Evolutionary conservation across 2,797 vertebrate genomes (phyloP).

Genomic region (Diplodus puntazzo): DNA sequence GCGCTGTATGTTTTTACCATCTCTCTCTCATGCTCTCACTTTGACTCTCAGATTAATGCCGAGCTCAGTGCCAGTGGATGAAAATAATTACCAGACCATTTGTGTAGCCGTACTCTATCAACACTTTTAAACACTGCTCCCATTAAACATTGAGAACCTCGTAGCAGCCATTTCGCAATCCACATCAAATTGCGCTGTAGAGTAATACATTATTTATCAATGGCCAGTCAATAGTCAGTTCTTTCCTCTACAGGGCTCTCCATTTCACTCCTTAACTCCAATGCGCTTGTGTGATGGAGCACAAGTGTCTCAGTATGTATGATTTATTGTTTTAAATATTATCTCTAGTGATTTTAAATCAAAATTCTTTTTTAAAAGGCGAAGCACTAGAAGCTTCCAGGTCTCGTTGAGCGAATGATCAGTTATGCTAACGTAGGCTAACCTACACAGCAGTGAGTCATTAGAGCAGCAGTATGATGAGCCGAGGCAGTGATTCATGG

Average conservation of each 20-base stretch:
- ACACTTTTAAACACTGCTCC: constrained; percentile 43
- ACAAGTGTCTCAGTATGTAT: constrained; percentile 10
- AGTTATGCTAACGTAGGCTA: constrained; percentile 30
- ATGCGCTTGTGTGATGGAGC: constrained; percentile 26
- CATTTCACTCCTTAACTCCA: constrained; percentile 20
- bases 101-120: constrained; percentile 26
- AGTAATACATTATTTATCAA: constrained; percentile 65
- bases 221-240: constrained; percentile 48
- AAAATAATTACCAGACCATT: constrained; percentile 43
- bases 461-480: constrained; percentile 48
- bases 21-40: background rate
- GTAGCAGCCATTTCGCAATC: constrained; percentile 29
- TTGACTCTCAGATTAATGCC: constrained; percentile 29
- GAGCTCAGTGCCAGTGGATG: constrained; percentile 11
- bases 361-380: background rate
- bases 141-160: constrained; percentile 53
- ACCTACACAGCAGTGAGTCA: constrained; percentile 60
- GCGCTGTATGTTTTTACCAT: constrained; percentile 2
- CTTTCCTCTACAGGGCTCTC: constrained; percentile 26
- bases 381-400: constrained; percentile 10
- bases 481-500: constrained; percentile 62
- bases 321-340: constrained; percentile 38
- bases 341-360: constrained; percentile 27
- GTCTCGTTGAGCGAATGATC: constrained; percentile 29
- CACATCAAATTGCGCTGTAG: constrained; percentile 42